phyloP scores from a whole-genome alignment of 2,888 invertebrate genomes.

The Chymomyza fuscimana region DNA sequence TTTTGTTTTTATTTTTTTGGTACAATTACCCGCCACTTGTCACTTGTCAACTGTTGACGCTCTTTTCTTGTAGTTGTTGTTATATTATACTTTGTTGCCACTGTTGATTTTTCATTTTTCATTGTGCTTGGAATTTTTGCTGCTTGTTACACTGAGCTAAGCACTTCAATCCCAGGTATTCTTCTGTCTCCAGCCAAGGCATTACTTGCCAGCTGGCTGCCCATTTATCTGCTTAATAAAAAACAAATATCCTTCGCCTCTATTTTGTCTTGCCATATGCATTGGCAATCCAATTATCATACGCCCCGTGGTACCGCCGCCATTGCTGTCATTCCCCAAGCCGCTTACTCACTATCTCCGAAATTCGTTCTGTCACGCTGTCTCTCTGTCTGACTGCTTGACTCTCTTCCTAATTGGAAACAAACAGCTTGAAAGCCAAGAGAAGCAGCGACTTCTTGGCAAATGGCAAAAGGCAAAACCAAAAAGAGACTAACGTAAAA shows the following conservation, averaged over 20 bases:
- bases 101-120: slow-evolving; percentile 51
- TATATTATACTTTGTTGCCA: slow-evolving; percentile 15
- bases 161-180: background rate
- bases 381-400: slow-evolving; percentile 20
- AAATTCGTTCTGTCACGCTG: background rate
- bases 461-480: slow-evolving; percentile 37
- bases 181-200: no score
- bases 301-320: slow-evolving; percentile 53
- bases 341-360: slow-evolving; percentile 15
- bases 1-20: background rate
- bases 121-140: slow-evolving; percentile 8
- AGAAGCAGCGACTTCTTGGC: background rate
- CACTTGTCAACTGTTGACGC: slow-evolving; percentile 70
- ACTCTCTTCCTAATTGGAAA: slow-evolving; percentile 62
- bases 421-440: slow-evolving; percentile 56
- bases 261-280: background rate
- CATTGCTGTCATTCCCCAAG: background rate
- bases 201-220: slow-evolving; percentile 33
- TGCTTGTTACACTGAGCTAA: background rate
- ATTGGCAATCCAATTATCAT: slow-evolving; percentile 72
- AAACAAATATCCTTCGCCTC: slow-evolving; percentile 38
- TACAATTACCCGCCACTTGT: background rate
- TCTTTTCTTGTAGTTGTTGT: slow-evolving; percentile 41
- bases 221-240: slow-evolving; percentile 64
- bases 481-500: slow-evolving; percentile 45